Evolutionary conservation across 64 coral and sea anemone genomes (phyloP), one percentile per base, ranked within the genome.

Genomic region (Actinia tenebrosa): DNA sequence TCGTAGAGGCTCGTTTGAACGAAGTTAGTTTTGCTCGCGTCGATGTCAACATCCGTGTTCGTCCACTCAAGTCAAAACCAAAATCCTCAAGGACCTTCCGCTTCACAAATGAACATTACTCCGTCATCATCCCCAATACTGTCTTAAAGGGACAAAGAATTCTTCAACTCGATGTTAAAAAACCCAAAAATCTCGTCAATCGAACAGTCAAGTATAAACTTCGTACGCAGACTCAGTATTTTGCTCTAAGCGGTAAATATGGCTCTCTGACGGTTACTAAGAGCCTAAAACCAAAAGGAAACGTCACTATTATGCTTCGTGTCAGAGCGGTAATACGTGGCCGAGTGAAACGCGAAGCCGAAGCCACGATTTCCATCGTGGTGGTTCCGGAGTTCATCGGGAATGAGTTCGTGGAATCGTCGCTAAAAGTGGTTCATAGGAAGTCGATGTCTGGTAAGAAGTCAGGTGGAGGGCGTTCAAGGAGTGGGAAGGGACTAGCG

Each of bases 381-480:
- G 56, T 92, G 15, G 90, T 92, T 22, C 85, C 85, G 80, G 84
- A 92, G n/a, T 92, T 87, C 79, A 80, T 86, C 62, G 90, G 90
- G 11, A 92, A 92, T 84, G 44, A 87, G 56, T 92, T 69, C 50
- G 90, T 92, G 19, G 79, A 92, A 47, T 87, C 90, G 0, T 92
- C 90, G 26, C 5, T 92, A 3, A 86, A 86, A 17, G 85, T 52
- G 3, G 71, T 92, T 26, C 86, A 86, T 16, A 92, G 83, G 6
- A 92, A 64, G 27, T 68, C 84, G 0, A 16, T 46, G 15, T 56
- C 61, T 7, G 45, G 18, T 15, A 23, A 47, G 78, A 77, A 30
- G 59, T 62, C 77, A 47, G 77, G 54, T 19, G 53, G 16, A 59
- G 78, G 44, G 16, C 84, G 2, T 23, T 81, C 60, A 53, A 72